phyloP scores from a whole-genome alignment of 2,113 vertebrate species.

The Urocolius indicus region DNA sequence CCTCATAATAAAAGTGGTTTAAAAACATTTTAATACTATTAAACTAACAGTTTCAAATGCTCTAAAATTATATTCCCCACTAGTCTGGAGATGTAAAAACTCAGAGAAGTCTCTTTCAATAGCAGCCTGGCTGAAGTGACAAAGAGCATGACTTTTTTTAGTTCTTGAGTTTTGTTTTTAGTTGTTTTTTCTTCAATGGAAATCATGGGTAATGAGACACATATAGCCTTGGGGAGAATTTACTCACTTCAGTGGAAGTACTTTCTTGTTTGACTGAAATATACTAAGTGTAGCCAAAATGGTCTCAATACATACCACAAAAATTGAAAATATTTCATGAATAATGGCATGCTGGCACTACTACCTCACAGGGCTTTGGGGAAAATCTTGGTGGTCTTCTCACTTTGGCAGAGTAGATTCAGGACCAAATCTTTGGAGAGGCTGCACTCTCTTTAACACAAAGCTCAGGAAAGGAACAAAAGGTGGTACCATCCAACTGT shows the following conservation, averaged over 20 bases:
- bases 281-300: not conserved
- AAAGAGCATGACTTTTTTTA: not conserved
- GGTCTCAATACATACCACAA: not conserved
- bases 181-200: not conserved
- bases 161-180: not conserved
- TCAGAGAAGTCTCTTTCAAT: not conserved
- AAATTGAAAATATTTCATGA: not conserved
- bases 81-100: not conserved
- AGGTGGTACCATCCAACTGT: not conserved
- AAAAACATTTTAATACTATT: constrained; percentile 34
- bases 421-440: not conserved
- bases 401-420: not conserved
- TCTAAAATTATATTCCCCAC: constrained; percentile 22
- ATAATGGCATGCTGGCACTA: not conserved
- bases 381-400: constrained; percentile 11
- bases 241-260: not conserved
- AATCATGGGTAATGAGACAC: not conserved
- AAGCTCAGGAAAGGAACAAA: not conserved
- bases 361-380: not conserved
- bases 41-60: not conserved
- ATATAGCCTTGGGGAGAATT: constrained; percentile 7
- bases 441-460: not conserved
- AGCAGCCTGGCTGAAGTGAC: not conserved
- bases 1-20: constrained; percentile 24
- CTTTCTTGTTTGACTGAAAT: not conserved